Evolutionary conservation across 2,888 invertebrate genomes (phyloP).

Genomic region (Chrysolina oricalcia): DNA sequence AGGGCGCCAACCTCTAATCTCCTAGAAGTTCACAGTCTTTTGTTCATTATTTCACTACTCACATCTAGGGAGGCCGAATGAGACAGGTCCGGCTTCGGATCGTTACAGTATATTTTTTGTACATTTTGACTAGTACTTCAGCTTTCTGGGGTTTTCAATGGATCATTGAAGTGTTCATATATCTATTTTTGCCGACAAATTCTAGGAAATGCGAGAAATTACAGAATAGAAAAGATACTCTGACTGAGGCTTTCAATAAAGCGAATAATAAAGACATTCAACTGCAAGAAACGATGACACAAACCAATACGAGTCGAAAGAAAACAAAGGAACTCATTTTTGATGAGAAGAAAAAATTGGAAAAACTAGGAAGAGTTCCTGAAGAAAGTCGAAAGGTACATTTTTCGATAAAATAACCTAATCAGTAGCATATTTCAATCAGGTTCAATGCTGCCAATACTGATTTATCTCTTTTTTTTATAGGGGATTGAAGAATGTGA

Average conservation of each 20-base stretch:
- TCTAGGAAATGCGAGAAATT: slow-evolving; percentile 72
- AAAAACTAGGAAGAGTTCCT: slow-evolving; percentile 79
- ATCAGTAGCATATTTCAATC: background rate
- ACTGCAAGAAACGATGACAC: slow-evolving; percentile 79
- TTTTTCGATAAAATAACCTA: background rate
- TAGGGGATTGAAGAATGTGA: slow-evolving; percentile 72
- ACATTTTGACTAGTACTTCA: too few species aligned
- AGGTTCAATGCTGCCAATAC: too few species aligned
- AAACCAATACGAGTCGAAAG: slow-evolving; percentile 83
- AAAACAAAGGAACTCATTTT: slow-evolving; percentile 81
- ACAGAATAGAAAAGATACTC: slow-evolving; percentile 59
- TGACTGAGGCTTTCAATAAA: slow-evolving; percentile 75
- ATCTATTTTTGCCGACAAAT: background rate
- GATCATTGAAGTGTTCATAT: too few species aligned
- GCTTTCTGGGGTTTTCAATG: too few species aligned
- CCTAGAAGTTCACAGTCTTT: too few species aligned
- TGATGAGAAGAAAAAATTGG: slow-evolving; percentile 80
- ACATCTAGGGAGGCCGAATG: too few species aligned
- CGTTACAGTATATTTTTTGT: too few species aligned
- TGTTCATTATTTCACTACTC: too few species aligned
- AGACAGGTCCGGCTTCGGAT: too few species aligned
- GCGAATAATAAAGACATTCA: slow-evolving; percentile 80
- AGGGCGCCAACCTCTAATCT: too few species aligned
- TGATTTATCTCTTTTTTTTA: slow-evolving; percentile 24
- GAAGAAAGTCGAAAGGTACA: slow-evolving; percentile 82